phyloP scores from a whole-genome alignment of 1,140 invertebrate genomes.

The Drosophila repletoides region DNA sequence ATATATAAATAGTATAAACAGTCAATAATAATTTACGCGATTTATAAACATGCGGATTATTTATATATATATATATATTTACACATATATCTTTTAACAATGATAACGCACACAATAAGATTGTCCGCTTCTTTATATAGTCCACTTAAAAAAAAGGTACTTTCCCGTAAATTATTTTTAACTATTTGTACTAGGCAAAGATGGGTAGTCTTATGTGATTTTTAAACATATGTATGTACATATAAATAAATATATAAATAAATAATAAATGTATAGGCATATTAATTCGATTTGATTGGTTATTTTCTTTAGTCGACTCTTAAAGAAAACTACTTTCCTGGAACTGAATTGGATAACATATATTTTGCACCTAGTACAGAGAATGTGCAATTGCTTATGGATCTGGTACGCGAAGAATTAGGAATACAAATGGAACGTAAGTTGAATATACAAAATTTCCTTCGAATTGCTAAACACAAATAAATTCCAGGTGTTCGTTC shows the following conservation, averaged over 20 bases:
- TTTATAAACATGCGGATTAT: neutral
- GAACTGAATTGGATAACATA: constrained; percentile 62
- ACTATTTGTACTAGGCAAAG: too few species aligned
- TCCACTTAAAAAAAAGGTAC: too few species aligned
- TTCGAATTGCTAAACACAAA: too few species aligned
- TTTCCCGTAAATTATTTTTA: too few species aligned
- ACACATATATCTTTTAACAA: neutral
- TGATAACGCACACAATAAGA: too few species aligned
- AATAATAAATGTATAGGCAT: too few species aligned
- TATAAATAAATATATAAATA: neutral
- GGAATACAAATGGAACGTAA: constrained; percentile 75
- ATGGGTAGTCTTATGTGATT: too few species aligned
- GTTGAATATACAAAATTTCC: constrained; percentile 12
- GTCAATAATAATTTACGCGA: too few species aligned
- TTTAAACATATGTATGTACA: neutral
- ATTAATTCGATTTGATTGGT: neutral
- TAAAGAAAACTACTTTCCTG: constrained; percentile 42
- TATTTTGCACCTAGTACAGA: constrained; percentile 77
- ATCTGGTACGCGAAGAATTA: constrained; percentile 71
- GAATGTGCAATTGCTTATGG: constrained; percentile 71
- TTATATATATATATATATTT: neutral
- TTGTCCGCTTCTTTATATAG: too few species aligned
- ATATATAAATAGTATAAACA: too few species aligned
- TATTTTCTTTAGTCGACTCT: constrained; percentile 24
- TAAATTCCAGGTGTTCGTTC: constrained; percentile 31